Base-by-base conservation (phyloP, 2,797 vertebrate species). In the Anguilla marmorata region DNA sequence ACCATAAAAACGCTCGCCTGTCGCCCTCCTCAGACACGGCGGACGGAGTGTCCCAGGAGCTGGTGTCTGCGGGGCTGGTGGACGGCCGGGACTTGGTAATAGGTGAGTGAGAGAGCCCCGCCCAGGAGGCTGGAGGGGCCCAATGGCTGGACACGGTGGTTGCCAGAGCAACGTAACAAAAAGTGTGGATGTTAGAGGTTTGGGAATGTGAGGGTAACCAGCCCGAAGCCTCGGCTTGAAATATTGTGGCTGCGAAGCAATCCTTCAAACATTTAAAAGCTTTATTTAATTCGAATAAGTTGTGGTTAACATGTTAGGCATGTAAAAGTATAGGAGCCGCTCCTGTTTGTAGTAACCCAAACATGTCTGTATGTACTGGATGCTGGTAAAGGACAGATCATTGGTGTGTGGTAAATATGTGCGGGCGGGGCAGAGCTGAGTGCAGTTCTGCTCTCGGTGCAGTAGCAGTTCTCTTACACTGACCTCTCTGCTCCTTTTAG, bases 11-110 rank as follows among this genome's bases (percentile, higher is more conserved):
- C 11, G 2, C 72, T 37, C 37, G 0, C 86, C 16, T 76, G 52
- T 85, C 27, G 76, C 79, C 12, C 92, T 87, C 88, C 91, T 76
- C 95, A 99, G 99, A 99, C 96, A 99, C 99, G 27, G 98, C 98
- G 86, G 98, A 99, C 24, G 99, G 98, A 0, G 98, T 99, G 89
- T 99, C 99, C 86, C 98, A 99, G 94, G 99, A 99, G 90, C 97
- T 99, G 91, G 99, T 99, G 93, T 98, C 98, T 84, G 99, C 99
- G 16, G 99, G 99, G 52, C 96, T 99, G 90, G 99, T 99, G 54
- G 99, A 99, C 72, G 98, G 98, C 92, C 97, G 96, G 94, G 98
- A 99, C 92, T 94, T 99, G 94, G 98, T 99, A 92, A 98, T 99
- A 96, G 99, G 99, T 99, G 94, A 96, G 94, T 91, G 2, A 85